These are phyloP conservation scores for Drosophila demipolita DNA, from an alignment of 2,888 invertebrate genomes.

Conservation along the genomic window DNA sequence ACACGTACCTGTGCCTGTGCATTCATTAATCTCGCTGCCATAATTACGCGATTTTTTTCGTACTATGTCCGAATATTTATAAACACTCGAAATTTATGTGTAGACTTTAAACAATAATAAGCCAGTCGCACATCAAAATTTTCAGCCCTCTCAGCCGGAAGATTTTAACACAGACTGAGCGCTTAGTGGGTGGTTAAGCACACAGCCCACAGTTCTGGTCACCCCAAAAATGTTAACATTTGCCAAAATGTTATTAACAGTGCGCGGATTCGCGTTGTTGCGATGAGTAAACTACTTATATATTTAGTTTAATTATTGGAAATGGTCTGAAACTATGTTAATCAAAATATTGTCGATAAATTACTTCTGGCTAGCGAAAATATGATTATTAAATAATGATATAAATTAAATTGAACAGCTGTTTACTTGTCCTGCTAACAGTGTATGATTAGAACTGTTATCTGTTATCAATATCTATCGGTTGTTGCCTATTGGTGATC, in stretches of 20 bases:
- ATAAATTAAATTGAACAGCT: background rate
- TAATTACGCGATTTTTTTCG: slow-evolving; percentile 57
- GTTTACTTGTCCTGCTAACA: background rate
- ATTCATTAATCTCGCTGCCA: slow-evolving; percentile 83
- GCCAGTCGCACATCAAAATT: slow-evolving; percentile 76
- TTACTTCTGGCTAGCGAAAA: background rate
- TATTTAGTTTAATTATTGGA: background rate
- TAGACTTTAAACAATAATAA: slow-evolving; percentile 43
- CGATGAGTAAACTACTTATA: background rate
- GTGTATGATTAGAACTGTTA: background rate
- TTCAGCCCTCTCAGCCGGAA: slow-evolving; percentile 86
- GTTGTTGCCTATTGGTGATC: background rate
- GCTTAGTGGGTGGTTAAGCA: slow-evolving; percentile 9
- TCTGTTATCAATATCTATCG: background rate
- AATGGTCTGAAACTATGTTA: background rate
- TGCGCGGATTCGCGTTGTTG: background rate
- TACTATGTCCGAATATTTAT: slow-evolving; percentile 46
- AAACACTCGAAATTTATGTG: slow-evolving; percentile 49
- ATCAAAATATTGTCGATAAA: background rate
- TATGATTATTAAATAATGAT: background rate
- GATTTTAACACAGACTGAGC: slow-evolving; percentile 83
- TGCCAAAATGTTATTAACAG: slow-evolving; percentile 5
- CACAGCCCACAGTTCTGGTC: background rate
- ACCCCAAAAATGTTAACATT: slow-evolving; percentile 4
- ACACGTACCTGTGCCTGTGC: slow-evolving; percentile 83